These are phyloP conservation scores for Cataglyphis cursor DNA, from an alignment of 2,888 invertebrate genomes.

Conservation along the genomic window DNA sequence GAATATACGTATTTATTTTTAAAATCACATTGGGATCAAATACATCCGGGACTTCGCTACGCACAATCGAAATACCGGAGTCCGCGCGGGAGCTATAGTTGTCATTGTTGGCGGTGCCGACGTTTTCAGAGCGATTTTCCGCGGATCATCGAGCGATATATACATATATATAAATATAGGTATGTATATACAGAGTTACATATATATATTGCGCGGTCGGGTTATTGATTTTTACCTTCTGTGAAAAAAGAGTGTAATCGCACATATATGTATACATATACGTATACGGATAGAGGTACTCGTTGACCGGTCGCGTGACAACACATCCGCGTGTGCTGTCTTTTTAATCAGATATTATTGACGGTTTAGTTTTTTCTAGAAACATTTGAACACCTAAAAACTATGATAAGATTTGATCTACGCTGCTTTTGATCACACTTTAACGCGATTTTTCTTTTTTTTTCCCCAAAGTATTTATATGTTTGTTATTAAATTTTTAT, in stretches of 20 bases:
- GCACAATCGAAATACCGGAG: too few relatives aligned
- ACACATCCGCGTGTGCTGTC: constrained; percentile 15
- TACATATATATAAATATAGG: neutral
- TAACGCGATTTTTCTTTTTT: neutral
- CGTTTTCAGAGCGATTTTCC: constrained; percentile 1
- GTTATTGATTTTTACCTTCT: constrained; percentile 47
- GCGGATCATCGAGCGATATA: neutral
- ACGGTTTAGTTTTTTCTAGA: neutral
- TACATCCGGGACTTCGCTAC: neutral
- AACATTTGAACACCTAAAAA: neutral
- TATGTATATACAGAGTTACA: neutral
- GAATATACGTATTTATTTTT: neutral
- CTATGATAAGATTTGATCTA: neutral
- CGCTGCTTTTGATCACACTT: neutral
- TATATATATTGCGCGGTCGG: constrained; percentile 15
- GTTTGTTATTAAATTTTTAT: neutral
- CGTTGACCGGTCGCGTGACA: neutral
- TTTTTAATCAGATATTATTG: neutral
- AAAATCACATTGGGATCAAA: neutral
- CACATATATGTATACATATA: neutral
- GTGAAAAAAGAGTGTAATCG: constrained; percentile 24
- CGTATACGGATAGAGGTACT: neutral
- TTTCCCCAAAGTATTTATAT: neutral
- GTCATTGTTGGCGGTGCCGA: neutral
- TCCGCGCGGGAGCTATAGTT: neutral